These are phyloP conservation scores for Bombylius discolor DNA, from an alignment of 2,888 invertebrate species.

Conservation along the genomic window DNA sequence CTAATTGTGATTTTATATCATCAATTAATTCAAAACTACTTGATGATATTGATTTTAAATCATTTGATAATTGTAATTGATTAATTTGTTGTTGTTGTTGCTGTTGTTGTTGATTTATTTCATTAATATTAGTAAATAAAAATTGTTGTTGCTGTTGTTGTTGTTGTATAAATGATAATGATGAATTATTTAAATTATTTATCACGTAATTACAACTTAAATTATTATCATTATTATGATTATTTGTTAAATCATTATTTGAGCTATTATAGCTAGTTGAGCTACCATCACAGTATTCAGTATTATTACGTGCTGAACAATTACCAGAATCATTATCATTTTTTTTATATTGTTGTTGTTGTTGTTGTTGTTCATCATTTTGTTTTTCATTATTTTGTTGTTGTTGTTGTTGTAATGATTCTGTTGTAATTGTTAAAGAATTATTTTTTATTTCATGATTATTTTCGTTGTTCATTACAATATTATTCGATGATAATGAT, in stretches of 20 bases:
- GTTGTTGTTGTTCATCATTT: no score
- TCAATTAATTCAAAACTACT: conserved; percentile 25
- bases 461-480: neutral
- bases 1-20: conserved; percentile 33
- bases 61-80: conserved; percentile 17
- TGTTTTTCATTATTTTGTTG: no score
- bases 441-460: neutral
- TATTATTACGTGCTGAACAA: conserved; percentile 21
- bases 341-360: neutral
- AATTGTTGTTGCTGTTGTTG: no score
- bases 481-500: neutral
- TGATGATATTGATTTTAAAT: conserved; percentile 22
- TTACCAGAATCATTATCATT: conserved; percentile 29
- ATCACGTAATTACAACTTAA: no score
- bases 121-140: no score
- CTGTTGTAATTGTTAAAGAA: neutral
- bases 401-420: no score
- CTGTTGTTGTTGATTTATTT: no score
- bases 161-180: neutral
- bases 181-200: neutral
- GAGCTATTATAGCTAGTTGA: conserved; percentile 25
- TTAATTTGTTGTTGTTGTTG: no score
- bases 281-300: conserved; percentile 24
- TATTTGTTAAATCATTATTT: conserved; percentile 23
- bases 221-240: neutral